A percentile compares a stretch with the other conserved stretches of the same genome.
Conservation (phyloP, 2,113 vertebrate species). For the Gnathonemus echidnorhynchus region DNA sequence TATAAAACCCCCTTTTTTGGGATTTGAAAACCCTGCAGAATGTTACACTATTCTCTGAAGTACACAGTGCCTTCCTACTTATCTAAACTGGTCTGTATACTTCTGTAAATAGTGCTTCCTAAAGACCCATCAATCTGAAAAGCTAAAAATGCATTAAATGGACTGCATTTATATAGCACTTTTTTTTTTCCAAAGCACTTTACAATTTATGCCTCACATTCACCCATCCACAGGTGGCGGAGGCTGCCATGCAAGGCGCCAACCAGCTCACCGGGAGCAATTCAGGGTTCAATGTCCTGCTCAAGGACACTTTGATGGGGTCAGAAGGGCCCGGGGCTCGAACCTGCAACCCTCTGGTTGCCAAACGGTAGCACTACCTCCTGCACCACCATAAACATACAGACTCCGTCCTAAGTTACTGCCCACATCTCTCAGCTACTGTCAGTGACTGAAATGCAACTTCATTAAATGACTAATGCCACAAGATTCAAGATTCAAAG, state of each 20-base stretch:
- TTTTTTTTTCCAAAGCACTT: no score
- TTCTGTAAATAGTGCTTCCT: background rate
- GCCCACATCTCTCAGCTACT: background rate
- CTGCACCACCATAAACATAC: background rate
- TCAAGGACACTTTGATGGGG: no score
- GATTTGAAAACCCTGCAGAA: background rate
- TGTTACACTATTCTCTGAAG: background rate
- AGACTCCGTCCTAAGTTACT: background rate
- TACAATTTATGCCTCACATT: no score
- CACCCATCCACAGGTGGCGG: no score
- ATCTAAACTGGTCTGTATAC: background rate
- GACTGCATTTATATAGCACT: no score
- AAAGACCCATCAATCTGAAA: background rate
- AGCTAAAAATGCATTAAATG: background rate
- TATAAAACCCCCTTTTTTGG: background rate
- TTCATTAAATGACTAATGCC: background rate
- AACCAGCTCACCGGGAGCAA: no score
- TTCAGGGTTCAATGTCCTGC: no score
- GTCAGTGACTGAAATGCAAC: background rate
- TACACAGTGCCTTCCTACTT: background rate
- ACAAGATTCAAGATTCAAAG: no score
- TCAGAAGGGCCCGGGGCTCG: no score
- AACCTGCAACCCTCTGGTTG: no score
- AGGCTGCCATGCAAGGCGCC: no score
- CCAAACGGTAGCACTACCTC: no score